These are phyloP conservation scores for Eristalis arbustorum DNA, from an alignment of 2,888 invertebrate genomes.

Conservation along the genomic window DNA sequence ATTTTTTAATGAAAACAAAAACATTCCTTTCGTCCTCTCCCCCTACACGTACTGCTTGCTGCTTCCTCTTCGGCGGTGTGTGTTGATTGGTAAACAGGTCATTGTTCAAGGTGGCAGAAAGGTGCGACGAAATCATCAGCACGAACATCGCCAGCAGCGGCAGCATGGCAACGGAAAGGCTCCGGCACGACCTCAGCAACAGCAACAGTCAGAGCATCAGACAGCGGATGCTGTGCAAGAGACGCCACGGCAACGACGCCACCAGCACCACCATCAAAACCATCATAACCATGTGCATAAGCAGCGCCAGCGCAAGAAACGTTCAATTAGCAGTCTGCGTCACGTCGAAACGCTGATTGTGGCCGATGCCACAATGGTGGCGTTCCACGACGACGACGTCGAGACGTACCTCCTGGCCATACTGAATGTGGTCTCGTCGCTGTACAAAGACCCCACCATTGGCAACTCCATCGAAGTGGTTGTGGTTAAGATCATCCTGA, in stretches of 20 bases:
- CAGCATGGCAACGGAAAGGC: constrained; percentile 32
- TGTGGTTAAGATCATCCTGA: constrained; percentile 91
- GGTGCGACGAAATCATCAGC: constrained; percentile 77
- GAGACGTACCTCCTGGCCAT: constrained; percentile 93
- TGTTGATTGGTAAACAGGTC: constrained; percentile 72
- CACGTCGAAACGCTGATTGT: constrained; percentile 93
- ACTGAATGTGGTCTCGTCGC: constrained; percentile 94
- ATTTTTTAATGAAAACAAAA: constrained; percentile 71
- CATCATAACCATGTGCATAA: constrained; percentile 67
- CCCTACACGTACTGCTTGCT: constrained; percentile 32
- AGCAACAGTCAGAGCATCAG: constrained; percentile 53
- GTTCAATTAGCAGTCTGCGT: constrained; percentile 88
- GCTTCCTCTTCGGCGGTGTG: background rate
- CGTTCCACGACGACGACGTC: constrained; percentile 92
- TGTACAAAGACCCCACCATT: constrained; percentile 93
- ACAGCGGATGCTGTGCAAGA: constrained; percentile 73
- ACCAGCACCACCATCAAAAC: constrained; percentile 72
- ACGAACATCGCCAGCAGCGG: constrained; percentile 73
- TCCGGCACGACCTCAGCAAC: constrained; percentile 36
- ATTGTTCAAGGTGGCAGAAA: constrained; percentile 80
- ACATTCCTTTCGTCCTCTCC: constrained; percentile 26
- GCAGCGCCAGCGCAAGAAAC: constrained; percentile 76
- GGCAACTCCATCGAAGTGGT: constrained; percentile 95
- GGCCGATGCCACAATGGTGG: constrained; percentile 92
- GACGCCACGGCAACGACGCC: constrained; percentile 77